A percentile compares a stretch with the other conserved stretches of the same genome.
These are phyloP conservation scores for Heliornis fulica DNA, from an alignment of 2,113 vertebrate species.

Conservation along the genomic window DNA sequence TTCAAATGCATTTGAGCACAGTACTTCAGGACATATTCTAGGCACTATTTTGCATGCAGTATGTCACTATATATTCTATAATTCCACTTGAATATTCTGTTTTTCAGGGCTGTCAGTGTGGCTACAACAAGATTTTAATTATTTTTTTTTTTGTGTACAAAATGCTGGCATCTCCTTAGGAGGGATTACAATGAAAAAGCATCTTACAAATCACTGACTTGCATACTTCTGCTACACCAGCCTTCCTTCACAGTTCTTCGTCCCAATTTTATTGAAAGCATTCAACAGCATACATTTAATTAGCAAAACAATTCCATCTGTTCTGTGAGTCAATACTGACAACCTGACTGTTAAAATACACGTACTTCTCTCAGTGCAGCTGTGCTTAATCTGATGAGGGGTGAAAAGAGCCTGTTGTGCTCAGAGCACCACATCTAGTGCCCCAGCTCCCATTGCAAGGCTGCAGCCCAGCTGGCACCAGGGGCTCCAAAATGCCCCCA, in stretches of 20 bases:
- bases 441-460: background rate
- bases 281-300: constrained; percentile 19
- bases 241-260: background rate
- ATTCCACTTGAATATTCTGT: background rate
- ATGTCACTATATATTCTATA: background rate
- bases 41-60: background rate
- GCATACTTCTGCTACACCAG: background rate
- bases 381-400: background rate
- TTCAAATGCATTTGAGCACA: background rate
- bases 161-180: background rate
- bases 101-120: background rate
- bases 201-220: background rate
- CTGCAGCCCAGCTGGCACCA: background rate
- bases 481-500: background rate
- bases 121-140: background rate
- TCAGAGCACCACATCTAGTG: background rate
- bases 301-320: constrained; percentile 40
- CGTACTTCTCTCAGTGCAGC: background rate
- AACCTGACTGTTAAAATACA: background rate
- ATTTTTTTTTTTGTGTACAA: background rate
- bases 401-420: background rate
- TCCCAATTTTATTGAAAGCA: background rate
- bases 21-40: background rate
- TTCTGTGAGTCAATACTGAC: constrained; percentile 13
- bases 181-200: background rate